Percentiles rank a stretch among this genome's conserved stretches.
These are phyloP conservation scores for Acrossocheilus fasciatus DNA, from an alignment of 2,797 vertebrate species.

Conservation along the genomic window DNA sequence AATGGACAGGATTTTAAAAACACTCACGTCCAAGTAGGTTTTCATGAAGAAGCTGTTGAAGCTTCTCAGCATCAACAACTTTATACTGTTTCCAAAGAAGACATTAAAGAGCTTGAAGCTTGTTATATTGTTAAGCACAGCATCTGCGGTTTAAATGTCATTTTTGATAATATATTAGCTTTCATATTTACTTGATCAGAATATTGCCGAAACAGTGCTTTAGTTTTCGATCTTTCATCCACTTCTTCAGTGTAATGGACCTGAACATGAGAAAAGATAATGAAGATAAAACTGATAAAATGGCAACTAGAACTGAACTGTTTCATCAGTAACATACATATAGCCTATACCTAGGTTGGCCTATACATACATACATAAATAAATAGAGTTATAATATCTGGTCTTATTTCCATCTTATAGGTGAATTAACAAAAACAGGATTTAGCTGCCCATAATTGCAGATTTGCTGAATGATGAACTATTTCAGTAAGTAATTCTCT, in stretches of 20 bases:
- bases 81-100: constrained; percentile 62
- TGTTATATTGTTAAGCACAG: background rate
- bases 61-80: constrained; percentile 72
- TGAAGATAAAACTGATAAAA: background rate
- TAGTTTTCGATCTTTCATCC: constrained; percentile 35
- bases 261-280: constrained; percentile 35
- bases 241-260: background rate
- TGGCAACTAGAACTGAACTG: background rate
- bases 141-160: background rate
- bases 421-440: background rate
- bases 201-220: constrained; percentile 61
- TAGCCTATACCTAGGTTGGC: too few species aligned
- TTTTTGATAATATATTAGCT: background rate
- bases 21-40: constrained; percentile 14
- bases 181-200: constrained; percentile 69
- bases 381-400: too few species aligned
- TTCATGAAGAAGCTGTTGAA: constrained; percentile 64
- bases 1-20: background rate
- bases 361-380: too few species aligned
- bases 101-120: background rate
- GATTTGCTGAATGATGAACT: background rate
- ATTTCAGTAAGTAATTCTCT: background rate
- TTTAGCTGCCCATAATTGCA: background rate
- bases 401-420: background rate
- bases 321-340: too few species aligned